Conservation (phyloP, 1,140 invertebrate species). For the Tetramorium parvispinum region DNA sequence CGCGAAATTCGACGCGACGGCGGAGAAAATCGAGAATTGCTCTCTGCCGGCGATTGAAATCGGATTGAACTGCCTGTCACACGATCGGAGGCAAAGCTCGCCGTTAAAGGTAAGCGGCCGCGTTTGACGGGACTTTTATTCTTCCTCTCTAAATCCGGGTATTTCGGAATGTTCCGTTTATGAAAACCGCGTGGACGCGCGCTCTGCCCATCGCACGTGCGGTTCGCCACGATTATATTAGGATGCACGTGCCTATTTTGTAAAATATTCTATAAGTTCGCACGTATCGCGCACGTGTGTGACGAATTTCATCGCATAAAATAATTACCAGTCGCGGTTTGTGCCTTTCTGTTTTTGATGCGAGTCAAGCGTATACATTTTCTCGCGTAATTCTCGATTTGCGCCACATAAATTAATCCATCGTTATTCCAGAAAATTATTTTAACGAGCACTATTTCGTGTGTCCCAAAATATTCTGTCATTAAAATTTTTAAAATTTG, state of each 20-base stretch:
- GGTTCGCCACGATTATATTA: too few species aligned
- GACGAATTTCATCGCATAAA: not conserved
- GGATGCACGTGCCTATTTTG: not conserved
- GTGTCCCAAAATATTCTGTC: not conserved
- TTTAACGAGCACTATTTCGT: not conserved
- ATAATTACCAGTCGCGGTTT: constrained; percentile 2
- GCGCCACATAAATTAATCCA: not conserved
- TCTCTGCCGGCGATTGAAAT: constrained; percentile 23
- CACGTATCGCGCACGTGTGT: not conserved
- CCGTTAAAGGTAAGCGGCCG: not conserved
- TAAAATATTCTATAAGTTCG: not conserved
- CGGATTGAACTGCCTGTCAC: constrained; percentile 38
- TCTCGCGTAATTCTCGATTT: not conserved
- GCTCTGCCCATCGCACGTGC: not conserved
- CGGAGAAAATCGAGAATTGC: constrained; percentile 31
- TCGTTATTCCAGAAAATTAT: not conserved
- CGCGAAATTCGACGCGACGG: constrained; percentile 24
- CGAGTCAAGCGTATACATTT: not conserved
- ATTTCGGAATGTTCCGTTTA: constrained; percentile 4
- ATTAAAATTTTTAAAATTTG: not conserved
- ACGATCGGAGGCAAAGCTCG: not conserved
- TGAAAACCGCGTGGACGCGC: not conserved
- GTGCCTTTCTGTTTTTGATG: not conserved
- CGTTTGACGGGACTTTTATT: not conserved
- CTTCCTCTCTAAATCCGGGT: not conserved